Percentiles rank a stretch among this genome's conserved stretches.
phyloP scores from a whole-genome alignment of 2,113 vertebrate species.

The Corythaeola cristata region DNA sequence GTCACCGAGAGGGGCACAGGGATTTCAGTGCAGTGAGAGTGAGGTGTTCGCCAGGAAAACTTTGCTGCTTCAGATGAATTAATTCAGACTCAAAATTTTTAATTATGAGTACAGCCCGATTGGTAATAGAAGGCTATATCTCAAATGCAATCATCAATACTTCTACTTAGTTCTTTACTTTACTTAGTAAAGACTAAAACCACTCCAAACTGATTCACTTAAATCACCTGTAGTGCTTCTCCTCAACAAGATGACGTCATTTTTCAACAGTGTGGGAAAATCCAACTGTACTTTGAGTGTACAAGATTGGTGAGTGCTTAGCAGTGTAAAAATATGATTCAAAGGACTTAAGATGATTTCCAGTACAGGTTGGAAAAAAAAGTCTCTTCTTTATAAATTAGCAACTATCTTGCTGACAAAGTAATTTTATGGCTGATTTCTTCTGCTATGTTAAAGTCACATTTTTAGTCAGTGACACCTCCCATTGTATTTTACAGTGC shows the following conservation, averaged over 20 bases:
- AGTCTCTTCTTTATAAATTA: background rate
- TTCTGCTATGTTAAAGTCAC: background rate
- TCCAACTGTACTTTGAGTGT: background rate
- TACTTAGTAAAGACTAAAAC: background rate
- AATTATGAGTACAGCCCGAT: background rate
- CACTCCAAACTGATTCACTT: background rate
- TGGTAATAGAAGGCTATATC: background rate
- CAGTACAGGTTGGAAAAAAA: background rate
- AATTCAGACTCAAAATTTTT: background rate
- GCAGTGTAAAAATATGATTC: background rate
- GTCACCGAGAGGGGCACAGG: background rate
- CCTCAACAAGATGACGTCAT: background rate
- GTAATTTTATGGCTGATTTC: background rate
- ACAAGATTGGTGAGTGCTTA: background rate
- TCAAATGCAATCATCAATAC: background rate
- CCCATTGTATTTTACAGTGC: background rate
- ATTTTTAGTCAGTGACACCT: background rate
- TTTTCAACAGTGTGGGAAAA: background rate
- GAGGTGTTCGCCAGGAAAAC: background rate
- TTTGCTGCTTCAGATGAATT: background rate
- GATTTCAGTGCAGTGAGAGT: background rate
- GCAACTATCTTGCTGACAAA: background rate
- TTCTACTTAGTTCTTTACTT: background rate
- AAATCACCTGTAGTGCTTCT: background rate
- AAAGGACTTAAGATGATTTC: background rate